These are phyloP conservation scores for Chamaea fasciata DNA, from an alignment of 2,113 vertebrate genomes.

Conservation along the genomic window DNA sequence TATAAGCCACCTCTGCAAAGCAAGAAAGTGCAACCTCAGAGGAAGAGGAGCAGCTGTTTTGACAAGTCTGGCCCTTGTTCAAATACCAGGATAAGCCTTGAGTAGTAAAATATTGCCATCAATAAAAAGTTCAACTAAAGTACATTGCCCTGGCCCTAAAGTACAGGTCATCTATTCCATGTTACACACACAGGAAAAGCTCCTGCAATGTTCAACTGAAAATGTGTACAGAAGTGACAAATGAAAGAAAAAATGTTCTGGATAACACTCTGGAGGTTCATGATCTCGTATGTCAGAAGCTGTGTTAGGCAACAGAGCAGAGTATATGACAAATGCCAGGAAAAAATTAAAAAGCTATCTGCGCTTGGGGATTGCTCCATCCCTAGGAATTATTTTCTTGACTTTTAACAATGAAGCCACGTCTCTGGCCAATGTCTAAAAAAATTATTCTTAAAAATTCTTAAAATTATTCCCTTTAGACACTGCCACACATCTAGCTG, in stretches of 20 bases:
- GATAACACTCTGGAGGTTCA: background rate
- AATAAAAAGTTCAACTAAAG: background rate
- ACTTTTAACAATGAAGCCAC: background rate
- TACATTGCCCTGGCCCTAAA: background rate
- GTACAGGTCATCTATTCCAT: background rate
- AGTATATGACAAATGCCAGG: background rate
- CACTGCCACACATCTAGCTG: background rate
- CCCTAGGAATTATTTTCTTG: background rate
- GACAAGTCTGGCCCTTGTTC: conserved; percentile 17
- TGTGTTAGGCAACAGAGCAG: background rate
- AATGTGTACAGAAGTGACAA: background rate
- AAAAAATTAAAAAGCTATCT: background rate
- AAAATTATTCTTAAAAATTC: background rate
- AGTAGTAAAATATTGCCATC: background rate
- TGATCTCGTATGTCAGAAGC: background rate
- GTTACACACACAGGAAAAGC: background rate
- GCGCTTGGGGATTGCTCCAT: background rate
- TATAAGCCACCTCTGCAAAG: background rate
- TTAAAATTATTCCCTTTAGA: background rate
- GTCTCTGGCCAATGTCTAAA: background rate
- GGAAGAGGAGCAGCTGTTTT: conserved; percentile 9
- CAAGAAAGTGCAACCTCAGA: background rate
- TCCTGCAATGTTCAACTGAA: background rate
- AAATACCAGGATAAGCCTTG: background rate
- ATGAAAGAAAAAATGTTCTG: background rate